Conservation (phyloP, 2,797 vertebrate genomes). For the Halcyon chelicuti region DNA sequence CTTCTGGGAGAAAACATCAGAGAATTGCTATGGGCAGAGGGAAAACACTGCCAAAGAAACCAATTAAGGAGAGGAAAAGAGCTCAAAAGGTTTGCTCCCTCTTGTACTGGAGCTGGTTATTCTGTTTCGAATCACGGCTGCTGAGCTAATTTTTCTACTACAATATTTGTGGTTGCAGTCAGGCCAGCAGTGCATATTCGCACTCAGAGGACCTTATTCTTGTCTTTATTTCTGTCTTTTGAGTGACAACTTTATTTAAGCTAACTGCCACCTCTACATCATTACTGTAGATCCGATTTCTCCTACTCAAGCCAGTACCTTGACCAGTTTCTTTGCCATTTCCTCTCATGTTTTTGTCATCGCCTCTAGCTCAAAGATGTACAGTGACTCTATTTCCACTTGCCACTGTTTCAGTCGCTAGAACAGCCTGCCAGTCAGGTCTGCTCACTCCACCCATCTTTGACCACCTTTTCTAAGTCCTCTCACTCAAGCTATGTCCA, state of each 20-base stretch:
- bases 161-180: background rate
- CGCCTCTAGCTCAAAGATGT: background rate
- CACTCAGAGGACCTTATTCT: slow-evolving; percentile 10
- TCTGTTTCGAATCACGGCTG: background rate
- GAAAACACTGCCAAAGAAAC: background rate
- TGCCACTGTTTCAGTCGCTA: background rate
- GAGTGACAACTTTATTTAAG: slow-evolving; percentile 37
- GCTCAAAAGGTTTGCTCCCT: slow-evolving; percentile 13
- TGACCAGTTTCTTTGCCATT: background rate
- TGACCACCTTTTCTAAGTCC: background rate
- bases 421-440: background rate
- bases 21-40: background rate
- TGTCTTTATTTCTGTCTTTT: slow-evolving; percentile 19
- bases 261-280: background rate
- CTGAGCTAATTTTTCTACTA: background rate
- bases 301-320: background rate
- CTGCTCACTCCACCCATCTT: background rate
- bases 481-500: background rate
- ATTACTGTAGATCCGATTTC: background rate
- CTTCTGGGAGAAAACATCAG: background rate
- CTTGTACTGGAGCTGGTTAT: background rate
- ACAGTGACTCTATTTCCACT: background rate
- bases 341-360: background rate
- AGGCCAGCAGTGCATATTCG: background rate
- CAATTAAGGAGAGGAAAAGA: background rate